Percentiles rank a stretch among this genome's conserved stretches.
These are phyloP conservation scores for Vandiemenella viatica DNA, from an alignment of 2,888 invertebrate species.

Conservation along the genomic window DNA sequence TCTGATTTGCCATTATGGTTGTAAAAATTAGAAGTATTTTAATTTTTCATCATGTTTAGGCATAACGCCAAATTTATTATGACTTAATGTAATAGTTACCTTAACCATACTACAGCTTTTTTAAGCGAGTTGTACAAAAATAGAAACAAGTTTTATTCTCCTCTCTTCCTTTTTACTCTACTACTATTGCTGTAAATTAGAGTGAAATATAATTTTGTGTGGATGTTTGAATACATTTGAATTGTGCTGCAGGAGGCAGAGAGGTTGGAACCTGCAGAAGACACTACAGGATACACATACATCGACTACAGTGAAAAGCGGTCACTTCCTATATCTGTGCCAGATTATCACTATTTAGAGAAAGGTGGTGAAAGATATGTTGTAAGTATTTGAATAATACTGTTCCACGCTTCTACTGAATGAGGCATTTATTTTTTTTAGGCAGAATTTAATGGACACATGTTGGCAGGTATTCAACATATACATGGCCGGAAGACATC, in stretches of 20 bases:
- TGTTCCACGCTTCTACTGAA: background rate
- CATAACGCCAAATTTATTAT: no score
- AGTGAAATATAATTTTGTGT: no score
- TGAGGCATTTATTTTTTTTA: background rate
- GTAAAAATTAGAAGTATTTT: no score
- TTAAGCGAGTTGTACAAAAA: no score
- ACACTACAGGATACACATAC: constrained; percentile 59
- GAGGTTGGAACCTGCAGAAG: constrained; percentile 70
- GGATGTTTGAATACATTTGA: no score
- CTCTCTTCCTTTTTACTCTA: no score
- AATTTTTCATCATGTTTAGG: no score
- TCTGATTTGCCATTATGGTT: no score
- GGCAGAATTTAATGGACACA: background rate
- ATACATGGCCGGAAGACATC: constrained; percentile 95
- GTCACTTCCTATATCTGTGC: constrained; percentile 57
- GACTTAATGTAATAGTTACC: no score
- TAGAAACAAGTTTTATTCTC: no score
- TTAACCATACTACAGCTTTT: no score
- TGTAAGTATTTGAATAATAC: constrained; percentile 33
- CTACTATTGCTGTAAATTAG: no score
- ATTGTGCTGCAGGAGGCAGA: constrained; percentile 85
- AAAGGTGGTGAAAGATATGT: constrained; percentile 80
- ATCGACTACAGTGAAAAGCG: constrained; percentile 92
- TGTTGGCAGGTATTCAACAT: constrained; percentile 66
- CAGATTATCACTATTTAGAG: constrained; percentile 86